Conservation (phyloP, 2,113 vertebrate species). For the Eurystomus gularis region DNA sequence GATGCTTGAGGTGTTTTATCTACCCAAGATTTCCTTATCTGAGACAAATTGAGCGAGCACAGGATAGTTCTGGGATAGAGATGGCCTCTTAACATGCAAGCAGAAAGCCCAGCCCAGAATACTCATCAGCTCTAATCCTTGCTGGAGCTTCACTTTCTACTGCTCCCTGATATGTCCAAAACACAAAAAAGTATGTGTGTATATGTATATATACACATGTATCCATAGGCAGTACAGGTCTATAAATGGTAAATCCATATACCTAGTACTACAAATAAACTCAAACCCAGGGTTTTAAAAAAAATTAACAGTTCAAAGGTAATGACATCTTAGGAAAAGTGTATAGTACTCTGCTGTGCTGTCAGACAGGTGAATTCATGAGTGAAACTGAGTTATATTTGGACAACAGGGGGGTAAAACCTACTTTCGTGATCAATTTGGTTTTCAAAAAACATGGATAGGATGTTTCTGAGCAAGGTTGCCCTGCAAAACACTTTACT, state of each 20-base stretch:
- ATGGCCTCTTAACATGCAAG: neutral
- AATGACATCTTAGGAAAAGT: neutral
- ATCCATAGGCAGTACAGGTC: neutral
- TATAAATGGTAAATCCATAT: neutral
- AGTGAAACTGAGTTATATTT: neutral
- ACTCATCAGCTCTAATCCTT: neutral
- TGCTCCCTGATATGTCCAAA: neutral
- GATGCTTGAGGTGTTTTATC: neutral
- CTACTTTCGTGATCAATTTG: neutral
- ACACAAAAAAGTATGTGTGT: neutral
- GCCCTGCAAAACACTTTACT: neutral
- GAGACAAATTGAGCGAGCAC: neutral
- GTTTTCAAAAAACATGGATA: neutral
- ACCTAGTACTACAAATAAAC: neutral
- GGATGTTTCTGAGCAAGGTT: neutral
- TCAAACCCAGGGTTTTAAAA: neutral
- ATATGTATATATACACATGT: neutral
- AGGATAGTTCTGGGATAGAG: neutral
- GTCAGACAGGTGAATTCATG: neutral
- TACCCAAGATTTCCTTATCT: neutral
- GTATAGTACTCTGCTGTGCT: too few species aligned
- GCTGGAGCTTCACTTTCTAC: neutral
- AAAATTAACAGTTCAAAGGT: neutral
- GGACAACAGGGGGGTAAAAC: neutral
- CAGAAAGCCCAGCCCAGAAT: neutral